Evolutionary conservation across 2,888 invertebrate genomes (phyloP), one percentile per base, ranked within the genome.

Genomic region (Aleiodes alternator): DNA sequence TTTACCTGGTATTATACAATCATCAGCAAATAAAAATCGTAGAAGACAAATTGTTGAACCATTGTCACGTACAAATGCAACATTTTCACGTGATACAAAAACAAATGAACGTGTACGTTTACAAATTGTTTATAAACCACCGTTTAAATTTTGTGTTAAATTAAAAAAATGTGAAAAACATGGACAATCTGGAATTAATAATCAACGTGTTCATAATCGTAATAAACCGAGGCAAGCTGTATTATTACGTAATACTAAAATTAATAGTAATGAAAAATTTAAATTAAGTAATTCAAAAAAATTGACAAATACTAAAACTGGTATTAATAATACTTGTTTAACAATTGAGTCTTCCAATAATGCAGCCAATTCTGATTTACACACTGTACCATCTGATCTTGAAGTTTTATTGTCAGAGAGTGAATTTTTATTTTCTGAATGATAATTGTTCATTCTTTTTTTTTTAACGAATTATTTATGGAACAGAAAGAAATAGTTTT

Each of bases 51-150:
- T 84, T 68, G 82, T 84, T 11, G 85, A 86, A 50, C 82, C 84
- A 4, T 93, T 93, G 83, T 94, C 93, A 81, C 94, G 94, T 84
- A 95, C 95, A 83, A 93, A 94, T 77, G 94, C 94, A 16, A 94
- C 94, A 84, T 91, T 95, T 53, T 89, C 93, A n/a, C 90, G 91
- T 82, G 90, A 90, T 77, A 90, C 90, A 76, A 92, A 92, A 11
- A 43, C 43, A 14, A 87, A 86, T 72, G 89, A 89, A 73, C 82
- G 89, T 0, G 88, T 96, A 11, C 93, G 95, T 80, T 90, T 96
- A 29, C 96, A 96, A 89, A 96, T 96, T 50, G 95, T 96, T 34
- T 96, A 96, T 88, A 96, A 96, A 87, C 96, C 96, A 69, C 96
- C 96, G 11, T 96, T 96, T 90, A 95, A 95, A 85, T 96, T 96